phyloP scores from a whole-genome alignment of 2,888 invertebrate species.

The Stenurella melanura region DNA sequence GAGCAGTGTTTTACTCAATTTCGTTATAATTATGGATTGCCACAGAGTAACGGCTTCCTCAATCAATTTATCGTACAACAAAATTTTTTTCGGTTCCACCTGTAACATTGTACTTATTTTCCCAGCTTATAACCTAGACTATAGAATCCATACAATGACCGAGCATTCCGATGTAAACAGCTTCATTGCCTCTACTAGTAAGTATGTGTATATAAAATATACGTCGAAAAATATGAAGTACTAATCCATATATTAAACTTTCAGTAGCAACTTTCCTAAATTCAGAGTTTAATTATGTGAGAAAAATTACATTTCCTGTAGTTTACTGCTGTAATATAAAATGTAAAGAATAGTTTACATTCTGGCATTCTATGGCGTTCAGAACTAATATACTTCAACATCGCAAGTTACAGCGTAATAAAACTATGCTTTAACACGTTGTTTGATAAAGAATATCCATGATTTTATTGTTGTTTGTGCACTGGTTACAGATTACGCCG shows the following conservation, averaged over 20 bases:
- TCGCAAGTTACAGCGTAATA: constrained; percentile 43
- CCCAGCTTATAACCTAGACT: too few species aligned
- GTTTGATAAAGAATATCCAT: constrained; percentile 20
- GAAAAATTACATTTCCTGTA: not conserved
- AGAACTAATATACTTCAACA: constrained; percentile 47
- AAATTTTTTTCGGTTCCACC: too few species aligned
- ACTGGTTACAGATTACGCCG: constrained; percentile 19
- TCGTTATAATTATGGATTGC: too few species aligned
- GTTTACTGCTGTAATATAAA: constrained; percentile 18
- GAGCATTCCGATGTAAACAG: too few species aligned
- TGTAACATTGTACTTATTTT: too few species aligned
- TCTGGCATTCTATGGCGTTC: constrained; percentile 37
- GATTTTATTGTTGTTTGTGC: constrained; percentile 28
- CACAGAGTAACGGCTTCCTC: too few species aligned
- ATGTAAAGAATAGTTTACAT: constrained; percentile 25
- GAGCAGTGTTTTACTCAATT: too few species aligned
- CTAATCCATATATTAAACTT: constrained; percentile 3
- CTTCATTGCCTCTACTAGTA: too few species aligned
- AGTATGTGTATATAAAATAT: too few species aligned
- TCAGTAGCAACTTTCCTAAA: not conserved
- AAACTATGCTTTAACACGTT: constrained; percentile 27
- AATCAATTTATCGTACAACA: too few species aligned
- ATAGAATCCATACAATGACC: too few species aligned
- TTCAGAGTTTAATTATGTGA: constrained; percentile 8
- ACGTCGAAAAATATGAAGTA: not conserved